These are phyloP conservation scores for Druon quercuslanigerum DNA, from an alignment of 1,140 invertebrate species.

Conservation along the genomic window DNA sequence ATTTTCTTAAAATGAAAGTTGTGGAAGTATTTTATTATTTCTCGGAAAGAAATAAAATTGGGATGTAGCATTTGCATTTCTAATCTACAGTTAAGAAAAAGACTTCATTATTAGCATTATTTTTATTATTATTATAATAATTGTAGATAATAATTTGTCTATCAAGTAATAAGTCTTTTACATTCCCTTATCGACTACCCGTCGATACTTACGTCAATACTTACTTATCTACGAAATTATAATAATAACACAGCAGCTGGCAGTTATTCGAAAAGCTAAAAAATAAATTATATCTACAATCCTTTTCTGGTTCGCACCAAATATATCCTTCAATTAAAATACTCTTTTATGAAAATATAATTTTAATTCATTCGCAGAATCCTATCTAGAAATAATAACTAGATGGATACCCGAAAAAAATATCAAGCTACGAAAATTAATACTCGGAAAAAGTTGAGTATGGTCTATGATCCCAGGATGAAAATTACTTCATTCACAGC, in stretches of 20 bases:
- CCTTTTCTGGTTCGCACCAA: too few species aligned
- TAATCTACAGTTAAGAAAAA: not conserved
- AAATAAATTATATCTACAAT: too few species aligned
- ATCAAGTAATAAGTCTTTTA: constrained; percentile 19
- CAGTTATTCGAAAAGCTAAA: not conserved
- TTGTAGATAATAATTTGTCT: not conserved
- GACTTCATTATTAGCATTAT: not conserved
- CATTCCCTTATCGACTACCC: constrained; percentile 15
- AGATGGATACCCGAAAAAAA: not conserved
- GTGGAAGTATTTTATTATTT: too few species aligned
- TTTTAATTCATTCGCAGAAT: not conserved
- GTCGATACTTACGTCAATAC: not conserved
- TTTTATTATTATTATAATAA: too few species aligned
- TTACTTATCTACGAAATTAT: not conserved
- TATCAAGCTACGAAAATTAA: constrained; percentile 5
- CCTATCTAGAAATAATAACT: not conserved
- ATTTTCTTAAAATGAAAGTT: too few species aligned
- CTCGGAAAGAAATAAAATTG: too few species aligned
- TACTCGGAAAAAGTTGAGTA: too few species aligned
- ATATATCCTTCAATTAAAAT: too few species aligned
- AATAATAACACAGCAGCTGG: not conserved
- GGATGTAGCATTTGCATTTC: too few species aligned
- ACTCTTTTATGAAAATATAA: not conserved
- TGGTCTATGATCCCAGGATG: not conserved
- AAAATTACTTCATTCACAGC: constrained; percentile 10